Evolutionary conservation across 2,797 vertebrate genomes (phyloP).

Genomic region (Esox masquinongy): DNA sequence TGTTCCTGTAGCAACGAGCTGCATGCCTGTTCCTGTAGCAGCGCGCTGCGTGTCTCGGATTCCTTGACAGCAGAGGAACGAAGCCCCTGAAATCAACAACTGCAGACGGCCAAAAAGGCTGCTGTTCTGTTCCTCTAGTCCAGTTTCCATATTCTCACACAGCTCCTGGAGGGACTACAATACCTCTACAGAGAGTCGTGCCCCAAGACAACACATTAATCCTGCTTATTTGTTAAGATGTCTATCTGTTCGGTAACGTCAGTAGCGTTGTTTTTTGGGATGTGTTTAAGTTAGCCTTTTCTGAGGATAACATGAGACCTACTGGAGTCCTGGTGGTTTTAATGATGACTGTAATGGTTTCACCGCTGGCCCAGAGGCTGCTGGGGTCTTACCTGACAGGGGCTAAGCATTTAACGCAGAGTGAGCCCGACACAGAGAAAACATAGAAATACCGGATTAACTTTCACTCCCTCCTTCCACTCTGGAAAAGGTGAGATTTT

Average conservation of each 20-base stretch:
- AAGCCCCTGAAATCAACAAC: constrained; percentile 53
- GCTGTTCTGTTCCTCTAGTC: constrained; percentile 21
- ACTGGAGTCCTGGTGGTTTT: constrained; percentile 42
- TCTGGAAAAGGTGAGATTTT: neutral
- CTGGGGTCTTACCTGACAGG: constrained; percentile 8
- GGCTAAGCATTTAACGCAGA: constrained; percentile 38
- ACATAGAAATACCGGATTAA: constrained; percentile 14
- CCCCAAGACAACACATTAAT: neutral
- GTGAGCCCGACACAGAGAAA: neutral
- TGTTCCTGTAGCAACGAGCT: no score
- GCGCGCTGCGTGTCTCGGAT: neutral
- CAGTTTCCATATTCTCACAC: constrained; percentile 6
- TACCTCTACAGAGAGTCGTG: neutral
- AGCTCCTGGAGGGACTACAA: constrained; percentile 26
- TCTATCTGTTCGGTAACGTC: neutral
- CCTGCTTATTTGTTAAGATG: neutral
- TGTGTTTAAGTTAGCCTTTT: neutral
- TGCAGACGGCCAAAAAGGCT: constrained; percentile 27
- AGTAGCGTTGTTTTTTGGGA: neutral
- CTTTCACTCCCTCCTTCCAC: neutral
- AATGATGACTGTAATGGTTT: constrained; percentile 43
- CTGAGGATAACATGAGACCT: constrained; percentile 22
- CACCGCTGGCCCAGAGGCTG: constrained; percentile 28
- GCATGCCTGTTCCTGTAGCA: no score
- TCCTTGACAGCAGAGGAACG: constrained; percentile 27